These are phyloP conservation scores for Nowickia ferox DNA, from an alignment of 2,888 invertebrate genomes.

Conservation along the genomic window DNA sequence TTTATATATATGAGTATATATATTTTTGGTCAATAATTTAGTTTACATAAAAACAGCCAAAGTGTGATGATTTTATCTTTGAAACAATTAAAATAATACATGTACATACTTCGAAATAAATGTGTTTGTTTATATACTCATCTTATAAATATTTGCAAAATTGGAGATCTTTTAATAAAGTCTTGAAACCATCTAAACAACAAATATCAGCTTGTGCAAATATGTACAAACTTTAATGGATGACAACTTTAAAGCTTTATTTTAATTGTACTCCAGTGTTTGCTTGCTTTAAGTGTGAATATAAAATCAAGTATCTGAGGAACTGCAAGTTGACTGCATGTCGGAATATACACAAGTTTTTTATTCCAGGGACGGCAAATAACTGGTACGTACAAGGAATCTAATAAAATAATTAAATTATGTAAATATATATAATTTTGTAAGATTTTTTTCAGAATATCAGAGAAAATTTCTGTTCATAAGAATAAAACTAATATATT, in stretches of 20 bases:
- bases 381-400: too few species aligned
- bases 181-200: slow-evolving; percentile 32
- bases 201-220: slow-evolving; percentile 22
- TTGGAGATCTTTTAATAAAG: slow-evolving; percentile 10
- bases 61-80: slow-evolving; percentile 2
- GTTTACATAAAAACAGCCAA: background rate
- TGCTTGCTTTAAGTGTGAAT: slow-evolving; percentile 51
- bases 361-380: background rate
- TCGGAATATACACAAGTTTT: background rate
- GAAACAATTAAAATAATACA: background rate
- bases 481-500: too few species aligned
- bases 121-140: background rate
- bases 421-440: too few species aligned
- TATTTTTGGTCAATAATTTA: slow-evolving; percentile 26
- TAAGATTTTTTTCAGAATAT: too few species aligned
- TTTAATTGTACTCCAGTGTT: slow-evolving; percentile 37
- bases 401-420: too few species aligned
- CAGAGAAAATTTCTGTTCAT: too few species aligned
- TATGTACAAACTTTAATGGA: slow-evolving; percentile 44
- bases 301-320: slow-evolving; percentile 48
- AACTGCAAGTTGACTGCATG: slow-evolving; percentile 41
- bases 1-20: background rate
- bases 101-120: background rate
- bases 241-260: slow-evolving; percentile 42
- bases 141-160: slow-evolving; percentile 20